Evolutionary conservation across 2,113 vertebrate genomes (phyloP).

Genomic region (Cochlearius cochlearius): DNA sequence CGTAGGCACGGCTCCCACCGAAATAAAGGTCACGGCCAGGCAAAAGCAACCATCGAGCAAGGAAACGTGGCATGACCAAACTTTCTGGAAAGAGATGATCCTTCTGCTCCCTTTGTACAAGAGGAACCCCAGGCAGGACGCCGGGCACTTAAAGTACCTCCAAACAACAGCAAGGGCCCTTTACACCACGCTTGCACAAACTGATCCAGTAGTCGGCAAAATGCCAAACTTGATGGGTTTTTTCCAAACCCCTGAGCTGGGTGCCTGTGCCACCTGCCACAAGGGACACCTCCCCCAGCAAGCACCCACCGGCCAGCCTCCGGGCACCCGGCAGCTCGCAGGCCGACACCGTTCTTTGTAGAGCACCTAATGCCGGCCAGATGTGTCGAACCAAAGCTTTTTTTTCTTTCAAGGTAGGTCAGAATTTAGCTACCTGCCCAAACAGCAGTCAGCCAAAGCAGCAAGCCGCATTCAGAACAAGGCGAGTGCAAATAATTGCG

Average conservation of each 20-base stretch:
- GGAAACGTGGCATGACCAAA: neutral
- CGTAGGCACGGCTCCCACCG: neutral
- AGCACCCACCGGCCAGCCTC: neutral
- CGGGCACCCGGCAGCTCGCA: accelerated
- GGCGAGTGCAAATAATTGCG: neutral
- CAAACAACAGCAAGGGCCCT: neutral
- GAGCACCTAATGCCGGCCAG: neutral
- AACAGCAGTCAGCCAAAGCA: neutral
- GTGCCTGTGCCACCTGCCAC: neutral
- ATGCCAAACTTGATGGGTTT: neutral
- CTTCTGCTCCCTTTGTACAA: neutral
- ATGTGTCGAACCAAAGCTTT: neutral
- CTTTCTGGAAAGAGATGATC: neutral
- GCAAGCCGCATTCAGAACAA: neutral
- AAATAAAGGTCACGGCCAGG: neutral
- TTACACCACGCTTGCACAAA: neutral
- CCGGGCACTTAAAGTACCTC: neutral
- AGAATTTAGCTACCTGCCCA: neutral
- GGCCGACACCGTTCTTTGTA: accelerated
- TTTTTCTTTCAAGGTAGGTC: neutral
- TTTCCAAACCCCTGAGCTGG: neutral
- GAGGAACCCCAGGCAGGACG: neutral
- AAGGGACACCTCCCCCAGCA: neutral
- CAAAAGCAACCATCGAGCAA: neutral
- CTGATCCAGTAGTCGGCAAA: neutral